A percentile compares a stretch with the other conserved stretches of the same genome.
Evolutionary conservation across 2,797 vertebrate genomes (phyloP).

Genomic region (Helostoma temminkii): DNA sequence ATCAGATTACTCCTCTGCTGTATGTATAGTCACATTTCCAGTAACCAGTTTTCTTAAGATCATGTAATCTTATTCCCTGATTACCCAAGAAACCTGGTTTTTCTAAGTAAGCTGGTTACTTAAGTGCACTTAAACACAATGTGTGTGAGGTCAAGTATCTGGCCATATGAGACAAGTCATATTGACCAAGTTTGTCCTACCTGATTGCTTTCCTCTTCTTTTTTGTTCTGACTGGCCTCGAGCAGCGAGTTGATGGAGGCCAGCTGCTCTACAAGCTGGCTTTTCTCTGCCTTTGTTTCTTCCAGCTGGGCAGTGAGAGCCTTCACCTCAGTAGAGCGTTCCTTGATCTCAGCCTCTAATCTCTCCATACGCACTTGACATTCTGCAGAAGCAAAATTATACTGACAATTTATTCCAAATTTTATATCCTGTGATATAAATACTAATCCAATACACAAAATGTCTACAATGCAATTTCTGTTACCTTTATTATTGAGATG

Average conservation of each 20-base stretch:
- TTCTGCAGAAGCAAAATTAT: conserved; percentile 77
- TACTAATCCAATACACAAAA: neutral
- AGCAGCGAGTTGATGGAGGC: conserved; percentile 88
- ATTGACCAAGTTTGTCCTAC: conserved; percentile 33
- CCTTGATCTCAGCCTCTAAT: conserved; percentile 85
- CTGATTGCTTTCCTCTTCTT: conserved; percentile 73
- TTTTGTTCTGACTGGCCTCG: conserved; percentile 86
- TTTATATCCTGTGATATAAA: conserved; percentile 2
- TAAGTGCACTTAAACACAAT: no score
- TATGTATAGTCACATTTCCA: no score
- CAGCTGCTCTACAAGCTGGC: conserved; percentile 87
- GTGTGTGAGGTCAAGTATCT: neutral
- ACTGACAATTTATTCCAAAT: neutral
- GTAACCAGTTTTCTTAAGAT: no score
- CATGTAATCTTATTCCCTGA: no score
- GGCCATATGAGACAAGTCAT: neutral
- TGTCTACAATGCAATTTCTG: neutral
- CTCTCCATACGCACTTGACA: conserved; percentile 83
- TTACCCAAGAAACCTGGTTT: no score
- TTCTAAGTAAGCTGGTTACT: no score
- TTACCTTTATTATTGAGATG: neutral
- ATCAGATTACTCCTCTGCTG: no score
- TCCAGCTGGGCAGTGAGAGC: conserved; percentile 84
- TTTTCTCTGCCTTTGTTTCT: conserved; percentile 84
- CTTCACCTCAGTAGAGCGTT: conserved; percentile 83